These are phyloP conservation scores for Arizona elegans DNA, from an alignment of 2,113 vertebrate species.

Conservation along the genomic window DNA sequence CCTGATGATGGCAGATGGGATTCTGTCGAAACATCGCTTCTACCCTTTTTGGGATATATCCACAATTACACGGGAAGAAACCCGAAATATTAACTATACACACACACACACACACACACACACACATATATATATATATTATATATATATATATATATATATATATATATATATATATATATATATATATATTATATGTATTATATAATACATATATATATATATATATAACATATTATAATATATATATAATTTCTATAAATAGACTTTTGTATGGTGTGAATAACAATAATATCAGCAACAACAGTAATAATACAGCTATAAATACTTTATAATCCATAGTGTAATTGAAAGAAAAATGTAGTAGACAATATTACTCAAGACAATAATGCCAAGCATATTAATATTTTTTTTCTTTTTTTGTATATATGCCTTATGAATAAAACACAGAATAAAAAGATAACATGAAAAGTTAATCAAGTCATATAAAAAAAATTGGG, in stretches of 20 bases:
- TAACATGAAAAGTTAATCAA: conserved; percentile 23
- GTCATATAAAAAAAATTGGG: conserved; percentile 5
- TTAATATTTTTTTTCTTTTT: conserved; percentile 55
- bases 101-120: too few relatives aligned
- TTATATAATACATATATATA: too few relatives aligned
- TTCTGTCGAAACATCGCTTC: too few relatives aligned
- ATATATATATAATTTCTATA: conserved; percentile 44
- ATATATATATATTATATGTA: too few relatives aligned
- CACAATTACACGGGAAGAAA: too few relatives aligned
- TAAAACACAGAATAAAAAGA: conserved; percentile 40
- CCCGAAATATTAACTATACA: too few relatives aligned
- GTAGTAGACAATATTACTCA: conserved; percentile 64
- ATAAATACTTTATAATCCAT: conserved; percentile 61
- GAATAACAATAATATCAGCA: conserved; percentile 34
- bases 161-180: too few relatives aligned
- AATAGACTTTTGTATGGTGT: conserved; percentile 60
- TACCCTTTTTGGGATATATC: too few relatives aligned
- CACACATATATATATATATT: conserved; percentile 30
- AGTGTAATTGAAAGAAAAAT: conserved; percentile 49
- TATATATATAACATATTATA: too few relatives aligned
- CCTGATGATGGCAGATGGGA: too few relatives aligned
- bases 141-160: conserved; percentile 20
- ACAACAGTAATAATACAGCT: conserved; percentile 48
- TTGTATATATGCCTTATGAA: conserved; percentile 76
- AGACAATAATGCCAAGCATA: conserved; percentile 63